These are phyloP conservation scores for Thalassoma bifasciatum DNA, from an alignment of 2,113 vertebrate species.

Conservation along the genomic window DNA sequence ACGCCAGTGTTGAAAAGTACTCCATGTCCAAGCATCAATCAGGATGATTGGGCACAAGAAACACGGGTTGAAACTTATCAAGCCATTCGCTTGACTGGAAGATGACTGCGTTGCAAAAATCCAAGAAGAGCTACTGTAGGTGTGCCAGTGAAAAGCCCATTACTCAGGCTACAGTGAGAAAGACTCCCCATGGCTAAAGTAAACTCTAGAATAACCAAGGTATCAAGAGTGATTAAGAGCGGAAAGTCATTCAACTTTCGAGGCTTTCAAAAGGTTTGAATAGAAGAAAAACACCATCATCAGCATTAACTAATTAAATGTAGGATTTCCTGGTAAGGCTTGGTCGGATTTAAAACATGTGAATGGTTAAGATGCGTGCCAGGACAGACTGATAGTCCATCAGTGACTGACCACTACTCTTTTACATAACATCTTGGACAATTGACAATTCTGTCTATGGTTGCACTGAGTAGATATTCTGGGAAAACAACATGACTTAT, in stretches of 20 bases:
- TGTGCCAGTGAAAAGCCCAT: background rate
- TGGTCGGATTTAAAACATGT: background rate
- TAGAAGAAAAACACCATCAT: too few relatives aligned
- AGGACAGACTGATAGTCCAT: background rate
- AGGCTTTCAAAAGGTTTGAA: background rate
- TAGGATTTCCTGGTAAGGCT: background rate
- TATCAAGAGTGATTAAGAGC: background rate
- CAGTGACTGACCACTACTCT: background rate
- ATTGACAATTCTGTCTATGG: conserved; percentile 33
- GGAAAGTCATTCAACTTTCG: background rate
- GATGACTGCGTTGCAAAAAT: background rate
- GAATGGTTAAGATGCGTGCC: background rate
- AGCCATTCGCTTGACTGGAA: background rate
- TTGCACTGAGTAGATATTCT: conserved; percentile 40
- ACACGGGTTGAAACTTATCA: conserved; percentile 19
- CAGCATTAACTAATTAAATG: background rate
- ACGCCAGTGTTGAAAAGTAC: conserved; percentile 52
- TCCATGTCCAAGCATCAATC: conserved; percentile 57
- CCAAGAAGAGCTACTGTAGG: conserved; percentile 12
- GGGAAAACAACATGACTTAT: conserved; percentile 66
- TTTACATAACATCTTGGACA: conserved; percentile 10
- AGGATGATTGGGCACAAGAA: background rate
- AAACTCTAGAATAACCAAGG: background rate
- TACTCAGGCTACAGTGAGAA: background rate
- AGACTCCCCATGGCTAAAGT: background rate